Percentiles rank a stretch among this genome's conserved stretches.
Evolutionary conservation across 1,140 invertebrate genomes (phyloP).

Genomic region (Chironomus striatipennis): DNA sequence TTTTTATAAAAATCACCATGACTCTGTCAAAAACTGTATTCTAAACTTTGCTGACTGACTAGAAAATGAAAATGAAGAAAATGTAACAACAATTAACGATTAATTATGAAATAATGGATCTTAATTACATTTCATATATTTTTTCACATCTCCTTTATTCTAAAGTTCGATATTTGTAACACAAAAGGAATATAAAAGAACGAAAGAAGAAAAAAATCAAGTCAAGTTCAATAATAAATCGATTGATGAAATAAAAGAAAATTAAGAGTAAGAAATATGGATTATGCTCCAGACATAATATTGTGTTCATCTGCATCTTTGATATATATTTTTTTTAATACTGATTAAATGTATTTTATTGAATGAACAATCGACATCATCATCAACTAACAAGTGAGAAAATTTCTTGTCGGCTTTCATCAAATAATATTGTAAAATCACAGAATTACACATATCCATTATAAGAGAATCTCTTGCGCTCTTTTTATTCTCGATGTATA

Average conservation of each 20-base stretch:
- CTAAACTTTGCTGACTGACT: no score
- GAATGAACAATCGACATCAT: constrained; percentile 1
- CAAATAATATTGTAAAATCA: background rate
- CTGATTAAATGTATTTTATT: background rate
- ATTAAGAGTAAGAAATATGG: no score
- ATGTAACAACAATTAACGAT: constrained; percentile 15
- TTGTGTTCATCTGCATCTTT: no score
- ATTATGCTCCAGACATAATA: no score
- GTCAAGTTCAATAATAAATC: no score
- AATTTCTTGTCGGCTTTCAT: background rate
- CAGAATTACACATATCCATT: background rate
- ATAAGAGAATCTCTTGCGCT: background rate
- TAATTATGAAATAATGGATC: constrained; percentile 23
- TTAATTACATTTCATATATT: background rate
- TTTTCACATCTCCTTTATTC: no score
- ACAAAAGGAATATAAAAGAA: no score
- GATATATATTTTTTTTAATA: no score
- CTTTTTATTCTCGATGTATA: background rate
- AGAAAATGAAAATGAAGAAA: background rate
- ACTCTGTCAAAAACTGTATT: background rate
- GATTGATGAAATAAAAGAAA: no score
- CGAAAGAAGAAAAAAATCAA: no score
- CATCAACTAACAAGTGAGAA: background rate
- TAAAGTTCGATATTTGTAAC: no score
- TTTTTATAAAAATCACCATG: background rate